Base-by-base conservation (phyloP, 2,113 vertebrate genomes). In the Pungitius pungitius region DNA sequence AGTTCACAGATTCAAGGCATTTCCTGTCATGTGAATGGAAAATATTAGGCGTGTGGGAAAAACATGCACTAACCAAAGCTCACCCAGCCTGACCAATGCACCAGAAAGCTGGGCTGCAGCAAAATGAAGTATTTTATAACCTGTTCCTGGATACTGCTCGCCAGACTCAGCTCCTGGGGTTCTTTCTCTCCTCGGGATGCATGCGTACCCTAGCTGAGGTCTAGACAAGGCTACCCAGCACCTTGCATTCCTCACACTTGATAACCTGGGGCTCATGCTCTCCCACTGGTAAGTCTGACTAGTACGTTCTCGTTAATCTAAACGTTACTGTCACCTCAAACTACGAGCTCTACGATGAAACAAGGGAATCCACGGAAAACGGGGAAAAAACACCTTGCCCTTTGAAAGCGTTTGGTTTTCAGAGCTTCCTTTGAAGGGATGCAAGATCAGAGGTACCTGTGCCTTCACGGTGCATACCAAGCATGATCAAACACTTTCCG, bases 391-490 rank as follows among this genome's bases (percentile, higher is more conserved):
- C 33, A 35, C 37, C 59, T 49, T 65, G 26, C 56, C 42, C 47
- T 65, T 65, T 61, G 52, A 83, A 87, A 80, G 78, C 58, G 59
- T 82, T 82, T 81, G 61, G 43, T 73, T 69, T 43, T 78, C 51
- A 75, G 66, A 80, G 83, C 69, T 85, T 60, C 60, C 71, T 90
- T 87, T 90, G 83, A 90, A 82, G 76, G 64, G 75, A 78, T 80
- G 73, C 69, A 82, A 79, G 81, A 86, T 88, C 80, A 85, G 92
- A 94, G 92, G 91, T 93, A 93, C 89, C 94, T 92, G 90, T 93
- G 92, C 85, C 93, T 94, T 89, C 92, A 93, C 92, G 94, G 93
- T 90, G 88, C 94, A 93, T 95, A 94, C 94, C 93, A 91, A 78
- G 84, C 87, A 86, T 92, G 94, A 91, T 93, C 92, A 94, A 90